Base-by-base conservation (phyloP, 2,888 invertebrate species). In the Hipparchia semele region DNA sequence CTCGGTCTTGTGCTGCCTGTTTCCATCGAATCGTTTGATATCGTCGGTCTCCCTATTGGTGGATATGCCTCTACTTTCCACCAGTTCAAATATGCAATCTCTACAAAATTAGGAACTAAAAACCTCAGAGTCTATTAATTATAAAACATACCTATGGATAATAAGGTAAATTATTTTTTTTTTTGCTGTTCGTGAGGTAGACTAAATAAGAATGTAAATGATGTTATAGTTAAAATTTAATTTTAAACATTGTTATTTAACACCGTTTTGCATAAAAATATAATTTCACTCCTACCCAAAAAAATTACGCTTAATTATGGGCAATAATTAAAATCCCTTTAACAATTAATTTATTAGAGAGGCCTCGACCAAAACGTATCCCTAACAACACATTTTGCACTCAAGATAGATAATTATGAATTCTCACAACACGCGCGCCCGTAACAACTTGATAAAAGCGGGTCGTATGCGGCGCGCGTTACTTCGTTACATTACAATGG, bases 401-500 rank as follows among this genome's bases (percentile, higher is more conserved):
- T 80, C 79, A 79, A 81, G 83, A 82, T 79, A 81, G 82, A 84
- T 87, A 86, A 87, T 89, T 89, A 86, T 85, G 83, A 86, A 88
- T 87, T 85, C 86, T 82, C 83, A 77, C 80, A 83, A 87, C 85
- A 85, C 81, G 78, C 79, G 80, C 80, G 74, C 80, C 75, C 78
- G 82, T 80, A 82, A 82, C 85, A 84, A 82, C 80, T 86, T 86
- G 88, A 84, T 87, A 86, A 88, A 87, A 86, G 83, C 86, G 78
- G 78, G 81, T 83, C 81, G 89, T 89, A 90, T 90, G 89, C 90
- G 81, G 83, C 79, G 81, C 89, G 87, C 89, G 91, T 89, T 84
- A 85, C 81, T 83, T 82, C 83, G 85, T 84, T 85, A 84, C 86
- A 84, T 84, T 85, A 85, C 84, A 84, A 82, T 82, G 78, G 81